These are phyloP conservation scores for Phortica okadai DNA, from an alignment of 2,888 invertebrate species.

Conservation along the genomic window DNA sequence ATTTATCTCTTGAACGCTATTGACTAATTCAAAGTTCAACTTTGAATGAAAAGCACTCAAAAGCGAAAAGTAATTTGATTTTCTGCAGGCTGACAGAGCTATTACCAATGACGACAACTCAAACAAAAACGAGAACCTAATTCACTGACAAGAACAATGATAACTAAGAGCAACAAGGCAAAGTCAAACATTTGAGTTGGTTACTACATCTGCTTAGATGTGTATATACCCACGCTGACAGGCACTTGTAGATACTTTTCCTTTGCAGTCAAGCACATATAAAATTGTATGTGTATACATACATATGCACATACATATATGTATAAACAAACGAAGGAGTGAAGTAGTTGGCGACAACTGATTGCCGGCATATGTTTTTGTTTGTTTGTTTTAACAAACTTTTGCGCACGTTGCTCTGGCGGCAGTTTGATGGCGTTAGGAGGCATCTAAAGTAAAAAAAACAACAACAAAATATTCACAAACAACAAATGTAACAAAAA, in stretches of 20 bases:
- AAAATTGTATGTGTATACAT: neutral
- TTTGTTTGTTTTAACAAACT: constrained; percentile 1
- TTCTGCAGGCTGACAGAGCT: constrained; percentile 5
- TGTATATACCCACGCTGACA: neutral
- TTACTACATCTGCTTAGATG: constrained; percentile 41
- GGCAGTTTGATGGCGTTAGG: neutral
- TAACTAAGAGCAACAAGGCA: constrained; percentile 29
- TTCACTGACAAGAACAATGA: constrained; percentile 13
- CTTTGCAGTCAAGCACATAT: neutral
- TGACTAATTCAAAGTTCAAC: neutral
- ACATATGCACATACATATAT: neutral
- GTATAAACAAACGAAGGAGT: neutral
- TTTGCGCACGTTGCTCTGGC: constrained; percentile 1
- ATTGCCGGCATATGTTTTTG: constrained; percentile 17
- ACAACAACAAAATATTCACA: neutral
- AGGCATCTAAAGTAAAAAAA: constrained; percentile 17
- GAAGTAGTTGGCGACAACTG: neutral
- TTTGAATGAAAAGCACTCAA: neutral
- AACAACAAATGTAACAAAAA: constrained; percentile 3
- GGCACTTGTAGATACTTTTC: constrained; percentile 3
- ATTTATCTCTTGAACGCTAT: neutral
- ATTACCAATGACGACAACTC: constrained; percentile 23
- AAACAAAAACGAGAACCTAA: constrained; percentile 19
- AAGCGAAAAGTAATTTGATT: constrained; percentile 12
- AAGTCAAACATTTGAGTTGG: constrained; percentile 47